A percentile compares a stretch with the other conserved stretches of the same genome.
Evolutionary conservation across 1,140 invertebrate genomes (phyloP).

Genomic region (Zaprionus nigranus): DNA sequence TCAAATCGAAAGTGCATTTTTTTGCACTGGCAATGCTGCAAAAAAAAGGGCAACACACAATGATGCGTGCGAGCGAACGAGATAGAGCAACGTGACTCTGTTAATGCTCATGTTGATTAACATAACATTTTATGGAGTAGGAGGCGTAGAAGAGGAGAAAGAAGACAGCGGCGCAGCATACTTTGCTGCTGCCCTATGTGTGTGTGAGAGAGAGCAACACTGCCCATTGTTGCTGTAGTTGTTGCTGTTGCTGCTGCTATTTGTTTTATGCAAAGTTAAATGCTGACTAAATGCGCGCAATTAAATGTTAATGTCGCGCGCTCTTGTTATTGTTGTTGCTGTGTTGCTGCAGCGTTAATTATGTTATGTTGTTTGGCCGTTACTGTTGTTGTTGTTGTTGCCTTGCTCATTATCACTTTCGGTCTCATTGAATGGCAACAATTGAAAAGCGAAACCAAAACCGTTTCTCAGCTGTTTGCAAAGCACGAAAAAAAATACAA

Average conservation of each 20-base stretch:
- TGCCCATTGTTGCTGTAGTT: constrained; percentile 34
- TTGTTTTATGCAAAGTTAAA: constrained; percentile 80
- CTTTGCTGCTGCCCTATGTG: neutral
- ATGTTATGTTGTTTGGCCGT: constrained; percentile 18
- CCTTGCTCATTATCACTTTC: constrained; percentile 62
- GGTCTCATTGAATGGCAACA: constrained; percentile 55
- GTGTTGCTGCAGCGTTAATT: constrained; percentile 29
- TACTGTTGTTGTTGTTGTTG: constrained; percentile 35
- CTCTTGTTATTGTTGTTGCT: constrained; percentile 17
- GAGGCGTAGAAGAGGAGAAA: neutral
- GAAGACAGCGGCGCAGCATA: neutral
- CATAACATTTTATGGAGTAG: neutral
- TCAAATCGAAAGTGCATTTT: constrained; percentile 71
- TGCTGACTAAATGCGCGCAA: constrained; percentile 77
- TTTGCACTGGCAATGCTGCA: constrained; percentile 34
- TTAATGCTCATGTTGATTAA: constrained; percentile 21
- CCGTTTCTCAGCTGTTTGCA: constrained; percentile 46
- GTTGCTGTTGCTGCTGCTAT: constrained; percentile 44
- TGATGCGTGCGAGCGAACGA: constrained; percentile 15
- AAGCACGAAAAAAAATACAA: constrained; percentile 38
- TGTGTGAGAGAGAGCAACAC: constrained; percentile 18
- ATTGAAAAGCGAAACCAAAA: constrained; percentile 75
- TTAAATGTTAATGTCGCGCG: constrained; percentile 76
- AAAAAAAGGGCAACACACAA: constrained; percentile 16
- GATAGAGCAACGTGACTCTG: constrained; percentile 7